phyloP scores from a whole-genome alignment of 2,888 invertebrate species.

The Hoplodrina ambigua region DNA sequence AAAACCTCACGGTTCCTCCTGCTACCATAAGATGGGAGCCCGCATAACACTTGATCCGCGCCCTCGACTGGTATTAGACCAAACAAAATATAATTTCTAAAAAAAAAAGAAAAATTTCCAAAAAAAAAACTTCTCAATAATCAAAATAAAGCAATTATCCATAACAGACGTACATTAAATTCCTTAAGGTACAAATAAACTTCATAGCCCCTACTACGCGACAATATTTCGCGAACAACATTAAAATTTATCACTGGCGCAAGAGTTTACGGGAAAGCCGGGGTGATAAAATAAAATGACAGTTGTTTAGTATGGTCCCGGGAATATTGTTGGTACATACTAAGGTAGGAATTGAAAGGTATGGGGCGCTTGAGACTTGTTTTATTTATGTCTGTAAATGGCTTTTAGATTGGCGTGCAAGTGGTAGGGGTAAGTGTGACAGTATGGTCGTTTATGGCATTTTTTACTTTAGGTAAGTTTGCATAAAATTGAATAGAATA shows the following conservation, averaged over 20 bases:
- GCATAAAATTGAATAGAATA: too few relatives aligned
- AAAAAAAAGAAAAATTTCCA: conserved; percentile 21
- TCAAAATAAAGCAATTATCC: conserved; percentile 49
- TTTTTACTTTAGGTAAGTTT: conserved; percentile 2
- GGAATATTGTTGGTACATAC: conserved; percentile 82
- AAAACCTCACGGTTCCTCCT: too few relatives aligned
- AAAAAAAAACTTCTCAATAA: conserved; percentile 27
- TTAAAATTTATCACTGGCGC: conserved; percentile 89
- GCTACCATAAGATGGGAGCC: too few relatives aligned
- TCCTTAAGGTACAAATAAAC: conserved; percentile 50
- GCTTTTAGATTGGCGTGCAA: conserved; percentile 86
- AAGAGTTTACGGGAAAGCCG: conserved; percentile 86
- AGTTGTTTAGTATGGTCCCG: conserved; percentile 89
- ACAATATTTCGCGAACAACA: conserved; percentile 86
- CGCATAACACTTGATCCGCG: too few relatives aligned
- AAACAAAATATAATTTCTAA: neutral
- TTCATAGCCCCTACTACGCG: conserved; percentile 68
- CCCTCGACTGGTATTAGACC: too few relatives aligned
- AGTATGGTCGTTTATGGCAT: conserved; percentile 49
- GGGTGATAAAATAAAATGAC: conserved; percentile 90
- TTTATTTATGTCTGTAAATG: conserved; percentile 88
- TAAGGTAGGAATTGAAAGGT: conserved; percentile 89
- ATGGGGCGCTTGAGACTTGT: conserved; percentile 86
- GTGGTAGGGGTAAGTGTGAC: conserved; percentile 70
- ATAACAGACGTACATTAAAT: conserved; percentile 40